A percentile compares a stretch with the other conserved stretches of the same genome.
These are phyloP conservation scores for Coptotermes formosanus DNA, from an alignment of 1,140 invertebrate genomes.

Conservation along the genomic window DNA sequence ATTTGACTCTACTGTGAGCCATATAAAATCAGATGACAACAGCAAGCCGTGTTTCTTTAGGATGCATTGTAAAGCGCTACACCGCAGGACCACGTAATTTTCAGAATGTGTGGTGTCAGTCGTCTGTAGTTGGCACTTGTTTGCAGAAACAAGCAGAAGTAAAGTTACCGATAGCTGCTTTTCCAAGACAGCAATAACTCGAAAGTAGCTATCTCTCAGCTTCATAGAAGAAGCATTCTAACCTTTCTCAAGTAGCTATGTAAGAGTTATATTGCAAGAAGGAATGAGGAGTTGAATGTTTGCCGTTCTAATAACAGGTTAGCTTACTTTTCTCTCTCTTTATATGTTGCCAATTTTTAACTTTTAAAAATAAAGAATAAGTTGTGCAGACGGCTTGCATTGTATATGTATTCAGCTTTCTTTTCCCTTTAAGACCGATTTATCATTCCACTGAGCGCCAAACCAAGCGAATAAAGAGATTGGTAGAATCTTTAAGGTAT, in stretches of 20 bases:
- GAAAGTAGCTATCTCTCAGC: neutral
- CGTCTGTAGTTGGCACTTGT: neutral
- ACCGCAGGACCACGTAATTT: too few relatives aligned
- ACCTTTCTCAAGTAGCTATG: neutral
- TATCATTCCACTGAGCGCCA: slow-evolving; percentile 14
- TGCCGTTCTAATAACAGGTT: neutral
- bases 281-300: neutral
- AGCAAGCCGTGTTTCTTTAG: too few relatives aligned
- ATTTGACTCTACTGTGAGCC: too few relatives aligned
- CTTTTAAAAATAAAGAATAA: too few relatives aligned
- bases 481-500: neutral
- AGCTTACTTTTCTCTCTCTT: neutral
- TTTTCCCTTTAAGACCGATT: neutral
- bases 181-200: neutral
- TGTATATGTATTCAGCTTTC: too few relatives aligned
- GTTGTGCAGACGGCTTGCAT: too few relatives aligned
- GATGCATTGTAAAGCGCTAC: too few relatives aligned
- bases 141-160: neutral
- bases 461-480: slow-evolving; percentile 16
- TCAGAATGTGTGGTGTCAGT: too few relatives aligned
- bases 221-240: neutral
- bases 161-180: neutral
- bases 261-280: neutral
- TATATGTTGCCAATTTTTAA: too few relatives aligned
- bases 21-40: too few relatives aligned